Evolutionary conservation across 2,797 vertebrate genomes (phyloP).

Genomic region (Melanogrammus aeglefinus): DNA sequence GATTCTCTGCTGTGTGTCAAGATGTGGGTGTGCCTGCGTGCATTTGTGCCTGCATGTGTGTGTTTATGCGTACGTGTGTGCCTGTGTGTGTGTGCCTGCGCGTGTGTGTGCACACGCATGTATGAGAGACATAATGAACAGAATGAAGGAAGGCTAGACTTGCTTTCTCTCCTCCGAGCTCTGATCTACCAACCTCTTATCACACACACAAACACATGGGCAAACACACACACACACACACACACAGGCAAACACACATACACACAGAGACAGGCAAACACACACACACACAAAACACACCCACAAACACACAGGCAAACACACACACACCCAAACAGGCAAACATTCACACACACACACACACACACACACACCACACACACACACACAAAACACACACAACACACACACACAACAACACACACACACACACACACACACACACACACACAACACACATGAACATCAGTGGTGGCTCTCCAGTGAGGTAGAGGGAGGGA

Average conservation of each 20-base stretch:
- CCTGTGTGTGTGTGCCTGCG: constrained; percentile 3
- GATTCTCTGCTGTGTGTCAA: background rate
- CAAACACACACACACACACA: constrained; percentile 15
- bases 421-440: too few relatives aligned
- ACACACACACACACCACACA: too few relatives aligned
- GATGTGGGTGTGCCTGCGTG: background rate
- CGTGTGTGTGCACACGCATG: constrained; percentile 25
- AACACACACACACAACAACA: too few relatives aligned
- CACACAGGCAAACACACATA: constrained; percentile 17
- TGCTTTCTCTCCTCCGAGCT: constrained; percentile 33
- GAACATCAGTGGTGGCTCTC: too few relatives aligned
- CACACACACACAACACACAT: too few relatives aligned
- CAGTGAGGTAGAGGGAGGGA: too few relatives aligned
- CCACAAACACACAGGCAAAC: background rate
- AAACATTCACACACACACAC: background rate
- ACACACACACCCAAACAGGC: background rate
- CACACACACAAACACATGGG: constrained; percentile 7
- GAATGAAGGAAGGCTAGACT: constrained; percentile 37
- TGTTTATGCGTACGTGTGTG: background rate
- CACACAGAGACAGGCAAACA: too few relatives aligned
- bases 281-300: constrained; percentile 19
- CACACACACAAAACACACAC: too few relatives aligned
- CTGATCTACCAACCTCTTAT: constrained; percentile 13
- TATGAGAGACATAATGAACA: constrained; percentile 9
- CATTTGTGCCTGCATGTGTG: background rate